phyloP scores from a whole-genome alignment of 2,113 vertebrate genomes.

The Theristicus caerulescens region DNA sequence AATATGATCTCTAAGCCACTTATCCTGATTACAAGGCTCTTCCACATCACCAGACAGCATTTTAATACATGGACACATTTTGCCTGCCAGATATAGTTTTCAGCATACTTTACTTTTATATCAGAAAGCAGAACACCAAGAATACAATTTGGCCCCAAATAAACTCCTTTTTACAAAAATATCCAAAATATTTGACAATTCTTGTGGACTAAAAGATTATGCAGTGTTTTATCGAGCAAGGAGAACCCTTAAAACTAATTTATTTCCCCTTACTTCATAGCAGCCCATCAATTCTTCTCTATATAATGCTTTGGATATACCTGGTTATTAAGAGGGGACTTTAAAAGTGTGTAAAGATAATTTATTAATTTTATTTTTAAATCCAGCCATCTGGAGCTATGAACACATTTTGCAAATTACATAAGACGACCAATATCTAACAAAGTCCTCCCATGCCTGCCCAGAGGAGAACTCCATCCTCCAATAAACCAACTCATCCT shows the following conservation, averaged over 20 bases:
- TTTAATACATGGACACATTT: not conserved
- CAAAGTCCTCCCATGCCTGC: not conserved
- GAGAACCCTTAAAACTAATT: not conserved
- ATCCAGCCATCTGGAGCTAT: slow-evolving; percentile 29
- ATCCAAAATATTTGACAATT: not conserved
- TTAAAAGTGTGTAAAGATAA: slow-evolving; percentile 5
- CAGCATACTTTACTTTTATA: not conserved
- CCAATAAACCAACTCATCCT: not conserved
- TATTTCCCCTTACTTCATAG: not conserved
- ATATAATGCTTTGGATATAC: not conserved
- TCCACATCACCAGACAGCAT: not conserved
- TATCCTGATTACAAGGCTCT: not conserved
- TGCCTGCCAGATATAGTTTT: not conserved
- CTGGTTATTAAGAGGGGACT: not conserved
- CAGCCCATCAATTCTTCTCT: slow-evolving; percentile 1
- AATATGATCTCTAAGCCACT: not conserved
- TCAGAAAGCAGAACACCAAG: not conserved
- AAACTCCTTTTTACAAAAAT: not conserved
- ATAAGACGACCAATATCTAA: slow-evolving; percentile 3
- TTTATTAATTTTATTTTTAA: slow-evolving; percentile 59
- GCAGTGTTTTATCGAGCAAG: not conserved
- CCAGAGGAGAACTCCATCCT: not conserved
- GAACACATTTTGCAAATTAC: slow-evolving; percentile 6
- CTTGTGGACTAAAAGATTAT: not conserved
- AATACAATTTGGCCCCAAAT: not conserved